Conservation (phyloP, 2,113 vertebrate genomes). For the Tor tambroides region DNA sequence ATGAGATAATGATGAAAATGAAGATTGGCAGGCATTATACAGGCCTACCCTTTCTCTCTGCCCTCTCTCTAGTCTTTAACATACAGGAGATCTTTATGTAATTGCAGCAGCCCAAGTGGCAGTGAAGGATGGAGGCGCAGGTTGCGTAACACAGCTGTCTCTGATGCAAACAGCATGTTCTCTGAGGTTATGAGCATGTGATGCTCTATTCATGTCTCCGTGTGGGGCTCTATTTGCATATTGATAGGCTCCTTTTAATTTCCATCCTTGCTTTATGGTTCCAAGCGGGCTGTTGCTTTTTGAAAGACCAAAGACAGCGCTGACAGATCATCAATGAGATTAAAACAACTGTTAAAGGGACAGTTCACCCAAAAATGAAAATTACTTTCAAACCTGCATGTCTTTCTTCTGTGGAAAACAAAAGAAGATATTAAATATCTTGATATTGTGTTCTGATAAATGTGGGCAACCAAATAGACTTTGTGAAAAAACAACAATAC, state of each 20-base stretch:
- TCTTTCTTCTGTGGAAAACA: not conserved
- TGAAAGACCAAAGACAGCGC: conserved; percentile 1
- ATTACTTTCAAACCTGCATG: not conserved
- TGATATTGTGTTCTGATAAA: not conserved
- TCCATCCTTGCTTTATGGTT: not conserved
- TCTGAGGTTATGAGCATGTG: conserved; percentile 28
- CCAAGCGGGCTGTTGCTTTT: not conserved
- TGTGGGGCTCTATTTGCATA: not conserved
- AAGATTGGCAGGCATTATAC: not conserved
- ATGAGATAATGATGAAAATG: conserved; percentile 40
- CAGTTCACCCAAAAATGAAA: no score
- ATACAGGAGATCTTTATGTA: conserved; percentile 49
- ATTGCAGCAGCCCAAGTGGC: conserved; percentile 25
- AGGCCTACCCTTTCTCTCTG: conserved; percentile 1
- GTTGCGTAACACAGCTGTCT: conserved; percentile 43
- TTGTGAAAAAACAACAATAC: no score
- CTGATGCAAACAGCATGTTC: conserved; percentile 30
- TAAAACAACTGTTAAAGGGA: no score
- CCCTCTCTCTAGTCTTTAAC: conserved; percentile 31
- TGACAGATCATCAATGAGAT: no score
- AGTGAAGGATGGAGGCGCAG: conserved; percentile 35
- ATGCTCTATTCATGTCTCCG: conserved; percentile 5
- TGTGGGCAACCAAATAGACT: no score
- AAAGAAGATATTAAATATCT: no score
- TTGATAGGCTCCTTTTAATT: conserved; percentile 7